These are phyloP conservation scores for Mellivora capensis DNA, from an alignment of 2,113 vertebrate genomes.

Conservation along the genomic window DNA sequence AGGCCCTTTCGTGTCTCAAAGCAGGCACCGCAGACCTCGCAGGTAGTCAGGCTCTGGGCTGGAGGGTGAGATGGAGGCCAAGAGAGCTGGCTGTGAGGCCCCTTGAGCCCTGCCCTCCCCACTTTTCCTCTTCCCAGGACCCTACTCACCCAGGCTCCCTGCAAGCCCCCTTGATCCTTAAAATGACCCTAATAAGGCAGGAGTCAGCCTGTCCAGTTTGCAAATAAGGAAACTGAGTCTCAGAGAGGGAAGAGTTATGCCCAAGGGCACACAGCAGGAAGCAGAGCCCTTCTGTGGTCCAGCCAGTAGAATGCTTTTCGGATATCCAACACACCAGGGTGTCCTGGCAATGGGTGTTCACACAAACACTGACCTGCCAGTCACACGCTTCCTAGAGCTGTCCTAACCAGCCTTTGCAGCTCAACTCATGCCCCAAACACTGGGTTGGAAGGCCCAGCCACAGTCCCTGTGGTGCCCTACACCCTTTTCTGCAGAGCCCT, in stretches of 20 bases:
- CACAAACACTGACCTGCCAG: not conserved
- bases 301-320: not conserved
- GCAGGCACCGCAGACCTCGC: conserved; percentile 90
- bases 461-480: not conserved
- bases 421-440: not conserved
- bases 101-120: not conserved
- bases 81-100: conserved; percentile 34
- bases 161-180: not conserved
- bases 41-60: conserved; percentile 88
- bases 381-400: not conserved
- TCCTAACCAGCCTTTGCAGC: not conserved
- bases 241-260: conserved; percentile 18
- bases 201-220: not conserved
- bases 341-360: conserved; percentile 2
- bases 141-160: not conserved
- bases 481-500: not conserved
- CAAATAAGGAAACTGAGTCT: conserved; percentile 63
- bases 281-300: not conserved
- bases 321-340: not conserved
- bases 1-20: conserved; percentile 93
- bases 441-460: not conserved
- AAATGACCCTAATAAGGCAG: not conserved
- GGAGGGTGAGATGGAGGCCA: conserved; percentile 48
- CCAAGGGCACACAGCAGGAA: not conserved
- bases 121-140: not conserved